Percentiles rank a stretch among this genome's conserved stretches.
Conservation (phyloP, 2,797 vertebrate genomes). For the Discoglossus pictus region DNA sequence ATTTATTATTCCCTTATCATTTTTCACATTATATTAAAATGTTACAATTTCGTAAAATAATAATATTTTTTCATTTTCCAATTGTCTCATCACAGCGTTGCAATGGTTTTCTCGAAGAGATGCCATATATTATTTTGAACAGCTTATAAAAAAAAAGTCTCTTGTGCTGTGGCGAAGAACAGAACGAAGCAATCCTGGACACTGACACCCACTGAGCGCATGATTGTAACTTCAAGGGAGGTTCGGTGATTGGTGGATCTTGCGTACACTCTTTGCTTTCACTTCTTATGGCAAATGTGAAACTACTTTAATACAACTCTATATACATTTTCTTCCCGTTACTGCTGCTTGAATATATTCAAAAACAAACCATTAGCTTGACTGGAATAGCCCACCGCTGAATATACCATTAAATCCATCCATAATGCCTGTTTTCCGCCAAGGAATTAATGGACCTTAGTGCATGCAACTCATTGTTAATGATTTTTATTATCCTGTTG, state of each 20-base stretch:
- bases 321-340: conserved; percentile 36
- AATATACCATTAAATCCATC: conserved; percentile 43
- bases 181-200: conserved; percentile 61
- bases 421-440: conserved; percentile 43
- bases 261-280: conserved; percentile 17
- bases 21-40: conserved; percentile 77
- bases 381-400: conserved; percentile 31
- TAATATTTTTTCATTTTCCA: conserved; percentile 73
- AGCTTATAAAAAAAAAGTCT: conserved; percentile 65
- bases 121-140: conserved; percentile 62
- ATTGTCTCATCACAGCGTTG: conserved; percentile 67
- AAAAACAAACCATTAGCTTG: conserved; percentile 48
- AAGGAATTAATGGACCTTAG: conserved; percentile 47
- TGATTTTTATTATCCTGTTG: conserved; percentile 15
- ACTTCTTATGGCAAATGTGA: conserved; percentile 21
- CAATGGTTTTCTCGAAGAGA: conserved; percentile 56
- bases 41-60: conserved; percentile 75
- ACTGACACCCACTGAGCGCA: conserved; percentile 61
- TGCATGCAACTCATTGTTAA: conserved; percentile 34
- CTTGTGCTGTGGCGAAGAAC: conserved; percentile 58
- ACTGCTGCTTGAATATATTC: conserved; percentile 41
- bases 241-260: conserved; percentile 60
- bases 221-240: conserved; percentile 67
- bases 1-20: conserved; percentile 75
- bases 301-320: conserved; percentile 32